Evolutionary conservation across 2,888 invertebrate genomes (phyloP), one percentile per base, ranked within the genome.

Genomic region (Conus canariensis): DNA sequence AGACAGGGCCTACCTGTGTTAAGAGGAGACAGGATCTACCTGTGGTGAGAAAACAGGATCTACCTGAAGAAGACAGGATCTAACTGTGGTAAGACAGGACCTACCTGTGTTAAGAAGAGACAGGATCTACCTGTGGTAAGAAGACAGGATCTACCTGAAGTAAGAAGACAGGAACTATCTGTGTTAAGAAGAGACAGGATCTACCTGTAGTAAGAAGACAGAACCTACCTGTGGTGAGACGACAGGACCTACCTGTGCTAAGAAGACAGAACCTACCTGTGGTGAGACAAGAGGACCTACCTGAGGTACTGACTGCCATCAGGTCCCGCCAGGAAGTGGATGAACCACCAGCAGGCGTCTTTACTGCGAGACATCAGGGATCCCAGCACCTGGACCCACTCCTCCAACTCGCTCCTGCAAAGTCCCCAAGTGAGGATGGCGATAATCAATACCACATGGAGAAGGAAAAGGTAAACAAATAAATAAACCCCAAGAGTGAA

Each of bases 231-330:
- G 30, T 30, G 30, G 0, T 30, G 30, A 30, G 30, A 30, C 30
- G 30, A 30, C 30, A 30, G 30, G 30, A 30, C 30, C 30, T 30
- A 30, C 30, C 30, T 30, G 30, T 30, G 30, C 30, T 30, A 30
- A 30, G 30, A 30, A 30, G 30, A 30, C 30, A 30, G 0, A 2
- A 30, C 30, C 30, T 30, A 30, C 2, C 30, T 30, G 30, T 30
- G 30, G 0, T 30, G 30, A 30, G 30, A 30, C 30, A 2, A 30
- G 1, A 30, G 30, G 30, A 30, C 30, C 30, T 93, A 96, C 96
- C 95, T 96, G 90, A 96, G 93, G 92, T 96, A 95, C 64, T 94
- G 93, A 60, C 94, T 93, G 58, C 96, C 96, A 88, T 95, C 95
- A 82, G 95, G 94, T 58, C 94, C 93, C 19, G 95, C 94, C 88